A percentile compares a stretch with the other conserved stretches of the same genome.
Evolutionary conservation across 2,797 vertebrate genomes (phyloP).

Genomic region (Rallus crepitans): DNA sequence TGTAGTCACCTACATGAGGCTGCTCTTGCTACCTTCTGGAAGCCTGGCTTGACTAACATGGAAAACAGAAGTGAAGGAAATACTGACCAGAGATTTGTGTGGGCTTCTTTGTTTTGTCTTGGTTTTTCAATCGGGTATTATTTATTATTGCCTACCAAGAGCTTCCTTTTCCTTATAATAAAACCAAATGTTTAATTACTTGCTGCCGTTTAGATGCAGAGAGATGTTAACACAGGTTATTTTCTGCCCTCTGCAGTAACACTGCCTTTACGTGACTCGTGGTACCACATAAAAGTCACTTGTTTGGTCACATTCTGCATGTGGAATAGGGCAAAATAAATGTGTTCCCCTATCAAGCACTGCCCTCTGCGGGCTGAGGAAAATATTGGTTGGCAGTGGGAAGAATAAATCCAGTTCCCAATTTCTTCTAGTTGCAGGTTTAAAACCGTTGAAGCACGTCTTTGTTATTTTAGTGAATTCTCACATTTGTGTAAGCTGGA

Average conservation of each 20-base stretch:
- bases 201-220: background rate
- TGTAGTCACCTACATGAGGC: background rate
- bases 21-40: background rate
- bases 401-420: background rate
- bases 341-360: conserved; percentile 34
- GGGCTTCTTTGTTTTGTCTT: rapidly evolving
- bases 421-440: background rate
- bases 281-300: background rate
- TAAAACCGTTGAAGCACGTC: background rate
- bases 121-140: background rate
- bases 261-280: background rate
- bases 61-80: background rate
- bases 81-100: background rate
- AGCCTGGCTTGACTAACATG: background rate
- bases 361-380: conserved; percentile 82
- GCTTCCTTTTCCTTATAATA: background rate
- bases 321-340: background rate
- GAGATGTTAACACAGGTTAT: background rate
- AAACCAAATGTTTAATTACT: background rate
- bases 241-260: background rate
- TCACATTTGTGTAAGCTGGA: background rate
- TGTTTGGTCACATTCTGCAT: background rate
- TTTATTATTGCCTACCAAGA: background rate
- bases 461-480: conserved; percentile 5
- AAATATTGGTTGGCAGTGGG: background rate